These are phyloP conservation scores for Colaptes auratus DNA, from an alignment of 2,113 vertebrate species.

Conservation along the genomic window DNA sequence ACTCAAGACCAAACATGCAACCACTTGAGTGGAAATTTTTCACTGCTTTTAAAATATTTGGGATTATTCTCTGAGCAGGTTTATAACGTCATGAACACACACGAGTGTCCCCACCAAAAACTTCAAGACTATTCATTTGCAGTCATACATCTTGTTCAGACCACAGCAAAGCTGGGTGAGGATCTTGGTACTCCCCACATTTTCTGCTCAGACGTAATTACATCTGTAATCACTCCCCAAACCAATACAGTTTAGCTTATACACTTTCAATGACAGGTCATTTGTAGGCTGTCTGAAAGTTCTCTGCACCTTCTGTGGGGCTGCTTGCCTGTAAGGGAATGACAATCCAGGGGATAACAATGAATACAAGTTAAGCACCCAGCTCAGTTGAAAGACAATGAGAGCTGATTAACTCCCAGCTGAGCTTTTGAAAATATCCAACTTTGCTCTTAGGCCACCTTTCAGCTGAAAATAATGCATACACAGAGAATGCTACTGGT, in stretches of 20 bases:
- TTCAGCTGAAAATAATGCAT: conserved; percentile 21
- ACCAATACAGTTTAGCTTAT: neutral
- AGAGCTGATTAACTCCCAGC: conserved; percentile 46
- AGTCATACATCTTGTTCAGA: neutral
- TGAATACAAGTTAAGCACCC: conserved; percentile 5
- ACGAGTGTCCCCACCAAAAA: neutral
- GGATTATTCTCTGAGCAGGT: neutral
- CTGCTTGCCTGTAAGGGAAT: neutral
- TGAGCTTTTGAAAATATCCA: conserved; percentile 54
- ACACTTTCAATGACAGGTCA: neutral
- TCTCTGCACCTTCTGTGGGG: neutral
- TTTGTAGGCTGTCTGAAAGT: neutral
- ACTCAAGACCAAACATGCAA: conserved; percentile 1
- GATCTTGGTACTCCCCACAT: neutral
- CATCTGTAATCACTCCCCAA: neutral
- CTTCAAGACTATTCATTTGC: neutral
- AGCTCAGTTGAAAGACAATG: neutral
- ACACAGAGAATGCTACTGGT: neutral
- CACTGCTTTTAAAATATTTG: neutral
- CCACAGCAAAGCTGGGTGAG: neutral
- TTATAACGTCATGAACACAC: neutral
- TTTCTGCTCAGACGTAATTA: neutral
- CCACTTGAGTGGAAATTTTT: neutral
- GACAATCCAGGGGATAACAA: neutral
- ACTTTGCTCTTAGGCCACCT: conserved; percentile 42